Evolutionary conservation across 2,113 vertebrate genomes (phyloP), one percentile per base, ranked within the genome.

Genomic region (Puffinus mauretanicus): DNA sequence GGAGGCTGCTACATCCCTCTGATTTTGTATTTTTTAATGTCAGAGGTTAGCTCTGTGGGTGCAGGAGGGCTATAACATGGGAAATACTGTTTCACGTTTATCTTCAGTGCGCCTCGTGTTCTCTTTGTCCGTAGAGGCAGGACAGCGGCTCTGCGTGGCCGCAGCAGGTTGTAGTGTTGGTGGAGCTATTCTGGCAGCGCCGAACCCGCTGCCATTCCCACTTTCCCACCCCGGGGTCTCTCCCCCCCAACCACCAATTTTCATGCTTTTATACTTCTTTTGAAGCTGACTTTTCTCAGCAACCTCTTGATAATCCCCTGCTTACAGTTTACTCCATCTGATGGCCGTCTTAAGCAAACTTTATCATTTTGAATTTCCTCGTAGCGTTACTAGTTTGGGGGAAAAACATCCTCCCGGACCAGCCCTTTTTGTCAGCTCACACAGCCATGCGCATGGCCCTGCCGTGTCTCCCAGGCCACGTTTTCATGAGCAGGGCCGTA

Each of bases 191-290:
- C 66, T 11, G 22, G 73, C 85, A 15, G 71, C 20, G 65, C 82
- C 32, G 3, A n/a, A 9, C 9, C 20, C 38, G 52, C 90, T n/a
- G 82, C 94, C 90, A 93, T 86, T 38, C 8, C 85, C 13, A 19
- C 69, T 13, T 21, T 60, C 60, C 69, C 40, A 8, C 4, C 47
- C 16, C 6, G 10, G 47, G 19, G 6, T 21, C 65, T 52, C 40
- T 54, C 24, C 73, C 12, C 44, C 16, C 7, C 32, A 4, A 0
- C 16, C 36, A 0, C 82, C 38, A 0, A 0, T 5, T 47, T 15
- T 27, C 18, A 1, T 12, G 29, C 40, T 71, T 34, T 32, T 60
- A 0, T 15, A 32, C 34, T 25, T 10, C 47, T 57, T 21, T 40
- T 13, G 34, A 6, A 44, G 51, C 65, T 1, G 30, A 0, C 13